Conservation (phyloP, 2,113 vertebrate genomes). For the Okapia johnstoni region DNA sequence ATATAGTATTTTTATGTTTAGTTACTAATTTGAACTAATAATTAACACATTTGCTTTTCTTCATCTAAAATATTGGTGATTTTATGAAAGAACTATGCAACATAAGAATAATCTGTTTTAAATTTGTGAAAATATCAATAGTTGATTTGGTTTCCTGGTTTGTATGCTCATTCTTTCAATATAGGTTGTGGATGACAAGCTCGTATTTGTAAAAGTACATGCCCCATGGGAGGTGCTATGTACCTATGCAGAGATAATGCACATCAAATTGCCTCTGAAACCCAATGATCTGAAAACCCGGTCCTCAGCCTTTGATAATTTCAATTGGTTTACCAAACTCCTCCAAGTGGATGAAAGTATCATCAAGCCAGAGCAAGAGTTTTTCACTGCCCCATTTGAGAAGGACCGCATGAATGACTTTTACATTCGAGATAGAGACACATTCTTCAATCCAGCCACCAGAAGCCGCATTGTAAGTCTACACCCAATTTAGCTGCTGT, state of each 20-base stretch:
- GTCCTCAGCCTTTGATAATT: slow-evolving; percentile 78
- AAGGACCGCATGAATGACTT: slow-evolving; percentile 86
- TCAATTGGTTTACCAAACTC: slow-evolving; percentile 84
- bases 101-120: background rate
- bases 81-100: background rate
- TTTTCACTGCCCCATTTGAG: slow-evolving; percentile 92
- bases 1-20: background rate
- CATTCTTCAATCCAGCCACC: slow-evolving; percentile 92
- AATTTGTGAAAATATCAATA: background rate
- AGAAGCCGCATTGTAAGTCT: slow-evolving; percentile 92
- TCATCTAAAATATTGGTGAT: background rate
- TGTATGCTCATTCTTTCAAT: slow-evolving; percentile 35
- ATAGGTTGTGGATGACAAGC: slow-evolving; percentile 87
- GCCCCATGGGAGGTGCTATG: slow-evolving; percentile 93
- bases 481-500: background rate
- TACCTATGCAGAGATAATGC: slow-evolving; percentile 90
- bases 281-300: slow-evolving; percentile 84
- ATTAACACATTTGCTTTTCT: background rate
- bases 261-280: slow-evolving; percentile 92
- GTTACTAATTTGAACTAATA: background rate
- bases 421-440: slow-evolving; percentile 84
- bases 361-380: slow-evolving; percentile 89
- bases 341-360: slow-evolving; percentile 87
- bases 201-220: slow-evolving; percentile 91
- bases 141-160: background rate